Conservation (phyloP, 2,113 vertebrate genomes). For the Poeciliopsis prolifica region DNA sequence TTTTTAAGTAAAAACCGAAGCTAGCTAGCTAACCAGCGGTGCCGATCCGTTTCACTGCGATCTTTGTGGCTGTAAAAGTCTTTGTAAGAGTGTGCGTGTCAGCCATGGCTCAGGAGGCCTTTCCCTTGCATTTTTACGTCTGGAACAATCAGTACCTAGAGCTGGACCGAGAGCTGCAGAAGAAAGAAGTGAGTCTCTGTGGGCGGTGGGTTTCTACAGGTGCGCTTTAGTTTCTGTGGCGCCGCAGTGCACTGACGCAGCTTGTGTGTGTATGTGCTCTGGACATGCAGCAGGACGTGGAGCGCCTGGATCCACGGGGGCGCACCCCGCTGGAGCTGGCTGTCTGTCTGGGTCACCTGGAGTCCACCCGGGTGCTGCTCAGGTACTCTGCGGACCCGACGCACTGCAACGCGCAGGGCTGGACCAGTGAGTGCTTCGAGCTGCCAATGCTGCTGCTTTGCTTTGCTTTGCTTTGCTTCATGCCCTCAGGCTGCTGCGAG, state of each 20-base stretch:
- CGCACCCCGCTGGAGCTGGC: slow-evolving; percentile 92
- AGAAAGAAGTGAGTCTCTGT: slow-evolving; percentile 72
- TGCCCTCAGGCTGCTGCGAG: neutral
- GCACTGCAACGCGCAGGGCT: slow-evolving; percentile 85
- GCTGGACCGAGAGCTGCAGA: slow-evolving; percentile 87
- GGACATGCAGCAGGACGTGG: slow-evolving; percentile 84
- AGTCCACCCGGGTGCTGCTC: slow-evolving; percentile 89
- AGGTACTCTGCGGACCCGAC: slow-evolving; percentile 88
- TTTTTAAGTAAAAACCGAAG: slow-evolving; percentile 18
- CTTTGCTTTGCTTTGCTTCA: neutral
- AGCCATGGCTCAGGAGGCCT: slow-evolving; percentile 83
- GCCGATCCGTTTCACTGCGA: neutral
- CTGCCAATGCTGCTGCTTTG: neutral
- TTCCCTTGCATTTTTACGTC: slow-evolving; percentile 88
- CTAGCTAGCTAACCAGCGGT: slow-evolving; percentile 37
- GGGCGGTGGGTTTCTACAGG: neutral
- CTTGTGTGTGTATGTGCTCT: slow-evolving; percentile 24
- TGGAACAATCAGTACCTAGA: slow-evolving; percentile 91
- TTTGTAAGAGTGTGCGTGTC: slow-evolving; percentile 2
- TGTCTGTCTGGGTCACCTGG: slow-evolving; percentile 91
- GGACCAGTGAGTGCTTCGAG: slow-evolving; percentile 83
- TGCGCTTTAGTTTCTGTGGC: slow-evolving; percentile 23
- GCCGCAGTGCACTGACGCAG: slow-evolving; percentile 64
- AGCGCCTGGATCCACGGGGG: slow-evolving; percentile 87
- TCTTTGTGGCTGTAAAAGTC: slow-evolving; percentile 29